phyloP scores from a whole-genome alignment of 2,113 vertebrate species.

The Quiscalus mexicanus region DNA sequence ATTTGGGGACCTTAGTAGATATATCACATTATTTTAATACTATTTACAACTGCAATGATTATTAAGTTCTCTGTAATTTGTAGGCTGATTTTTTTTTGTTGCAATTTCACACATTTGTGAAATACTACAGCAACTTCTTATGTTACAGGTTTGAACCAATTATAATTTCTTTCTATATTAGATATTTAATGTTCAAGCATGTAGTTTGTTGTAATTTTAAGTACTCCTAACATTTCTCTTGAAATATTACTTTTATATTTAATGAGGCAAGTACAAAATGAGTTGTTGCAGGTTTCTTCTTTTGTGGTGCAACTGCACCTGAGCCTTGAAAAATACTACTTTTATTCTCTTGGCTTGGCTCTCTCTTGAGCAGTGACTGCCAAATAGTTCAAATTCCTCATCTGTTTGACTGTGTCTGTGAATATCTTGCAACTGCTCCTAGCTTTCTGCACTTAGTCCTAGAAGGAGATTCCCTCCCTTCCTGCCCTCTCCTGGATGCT shows the following conservation, averaged over 20 bases:
- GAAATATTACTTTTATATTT: background rate
- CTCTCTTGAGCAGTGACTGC: background rate
- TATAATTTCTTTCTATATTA: background rate
- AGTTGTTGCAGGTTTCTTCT: background rate
- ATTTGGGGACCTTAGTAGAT: background rate
- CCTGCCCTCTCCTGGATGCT: constrained; percentile 24
- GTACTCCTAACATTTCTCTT: background rate
- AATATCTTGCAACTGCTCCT: background rate
- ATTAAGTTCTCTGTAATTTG: background rate
- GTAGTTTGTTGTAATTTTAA: background rate
- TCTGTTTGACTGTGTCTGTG: background rate
- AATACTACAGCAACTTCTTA: background rate
- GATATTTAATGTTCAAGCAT: background rate
- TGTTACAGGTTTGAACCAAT: background rate
- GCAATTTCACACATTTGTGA: background rate
- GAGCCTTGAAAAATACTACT: background rate
- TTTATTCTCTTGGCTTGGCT: background rate
- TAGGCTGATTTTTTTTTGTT: background rate
- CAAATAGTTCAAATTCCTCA: constrained; percentile 39
- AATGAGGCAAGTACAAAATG: background rate
- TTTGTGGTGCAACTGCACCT: background rate
- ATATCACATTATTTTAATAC: background rate
- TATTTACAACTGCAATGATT: background rate
- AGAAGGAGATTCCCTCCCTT: constrained; percentile 35
- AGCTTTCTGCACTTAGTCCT: background rate